phyloP scores from a whole-genome alignment of 2,113 vertebrate species.

The Gymnobelideus leadbeateri region DNA sequence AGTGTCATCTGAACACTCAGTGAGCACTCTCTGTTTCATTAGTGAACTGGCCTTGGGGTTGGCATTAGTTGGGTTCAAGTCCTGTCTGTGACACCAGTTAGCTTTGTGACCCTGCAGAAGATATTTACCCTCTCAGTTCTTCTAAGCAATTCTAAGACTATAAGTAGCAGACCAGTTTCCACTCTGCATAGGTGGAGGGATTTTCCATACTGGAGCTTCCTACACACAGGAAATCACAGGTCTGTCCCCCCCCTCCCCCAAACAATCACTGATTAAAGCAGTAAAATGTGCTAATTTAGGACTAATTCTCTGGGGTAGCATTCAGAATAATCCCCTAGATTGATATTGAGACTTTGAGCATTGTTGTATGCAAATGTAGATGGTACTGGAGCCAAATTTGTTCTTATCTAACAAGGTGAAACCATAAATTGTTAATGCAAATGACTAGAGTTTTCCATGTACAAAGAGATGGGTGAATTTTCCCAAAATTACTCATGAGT shows the following conservation, averaged over 20 bases:
- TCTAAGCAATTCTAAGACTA: neutral
- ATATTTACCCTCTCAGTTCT: neutral
- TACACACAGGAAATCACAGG: neutral
- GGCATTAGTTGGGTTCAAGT: neutral
- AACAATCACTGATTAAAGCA: neutral
- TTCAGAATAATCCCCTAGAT: neutral
- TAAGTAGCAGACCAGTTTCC: neutral
- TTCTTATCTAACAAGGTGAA: neutral
- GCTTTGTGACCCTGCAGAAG: neutral
- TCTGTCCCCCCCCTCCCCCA: too few species aligned
- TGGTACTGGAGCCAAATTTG: neutral
- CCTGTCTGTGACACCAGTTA: neutral
- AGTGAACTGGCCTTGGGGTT: neutral
- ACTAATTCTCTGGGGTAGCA: neutral
- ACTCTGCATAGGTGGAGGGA: neutral
- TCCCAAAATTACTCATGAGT: slow-evolving; percentile 66
- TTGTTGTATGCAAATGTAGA: neutral
- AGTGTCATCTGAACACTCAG: neutral
- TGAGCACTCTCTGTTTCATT: neutral
- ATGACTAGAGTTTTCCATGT: slow-evolving; percentile 52
- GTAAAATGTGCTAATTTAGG: neutral
- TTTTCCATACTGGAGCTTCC: neutral
- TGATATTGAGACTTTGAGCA: neutral
- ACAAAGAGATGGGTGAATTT: slow-evolving; percentile 71
- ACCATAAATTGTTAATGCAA: slow-evolving; percentile 53